These are phyloP conservation scores for Drosophila atroscutellata DNA, from an alignment of 2,888 invertebrate species.

Conservation along the genomic window DNA sequence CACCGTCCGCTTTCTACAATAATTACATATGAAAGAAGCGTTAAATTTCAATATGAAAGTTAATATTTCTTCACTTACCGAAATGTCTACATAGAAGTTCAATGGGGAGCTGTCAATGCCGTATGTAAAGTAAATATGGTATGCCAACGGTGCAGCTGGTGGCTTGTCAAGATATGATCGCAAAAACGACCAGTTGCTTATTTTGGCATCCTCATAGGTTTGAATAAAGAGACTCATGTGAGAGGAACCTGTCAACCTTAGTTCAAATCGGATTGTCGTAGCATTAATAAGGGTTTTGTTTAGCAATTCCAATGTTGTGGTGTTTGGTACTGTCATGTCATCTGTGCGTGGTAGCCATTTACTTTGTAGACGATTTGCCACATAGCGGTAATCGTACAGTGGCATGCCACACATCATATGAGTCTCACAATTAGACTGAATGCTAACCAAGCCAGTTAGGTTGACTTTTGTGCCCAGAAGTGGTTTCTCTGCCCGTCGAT, in stretches of 20 bases:
- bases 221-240: slow-evolving; percentile 77
- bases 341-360: slow-evolving; percentile 70
- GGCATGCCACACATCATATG: slow-evolving; percentile 81
- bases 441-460: slow-evolving; percentile 56
- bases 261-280: slow-evolving; percentile 62
- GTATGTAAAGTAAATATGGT: slow-evolving; percentile 70
- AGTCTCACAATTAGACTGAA: slow-evolving; percentile 62
- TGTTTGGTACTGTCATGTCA: slow-evolving; percentile 52
- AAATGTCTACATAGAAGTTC: slow-evolving; percentile 69
- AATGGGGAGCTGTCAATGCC: slow-evolving; percentile 72
- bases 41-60: not conserved
- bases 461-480: slow-evolving; percentile 54
- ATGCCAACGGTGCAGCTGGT: slow-evolving; percentile 62
- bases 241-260: slow-evolving; percentile 69
- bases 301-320: slow-evolving; percentile 59
- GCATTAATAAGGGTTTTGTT: slow-evolving; percentile 50
- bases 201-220: slow-evolving; percentile 62
- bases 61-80: slow-evolving; percentile 27
- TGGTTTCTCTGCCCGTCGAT: slow-evolving; percentile 71
- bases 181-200: slow-evolving; percentile 77
- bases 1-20: slow-evolving; percentile 55
- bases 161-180: slow-evolving; percentile 59
- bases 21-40: not conserved
- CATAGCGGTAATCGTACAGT: slow-evolving; percentile 71
- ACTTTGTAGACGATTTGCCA: slow-evolving; percentile 41